Conservation (phyloP, 1,140 invertebrate species). For the Drosophila repleta region DNA sequence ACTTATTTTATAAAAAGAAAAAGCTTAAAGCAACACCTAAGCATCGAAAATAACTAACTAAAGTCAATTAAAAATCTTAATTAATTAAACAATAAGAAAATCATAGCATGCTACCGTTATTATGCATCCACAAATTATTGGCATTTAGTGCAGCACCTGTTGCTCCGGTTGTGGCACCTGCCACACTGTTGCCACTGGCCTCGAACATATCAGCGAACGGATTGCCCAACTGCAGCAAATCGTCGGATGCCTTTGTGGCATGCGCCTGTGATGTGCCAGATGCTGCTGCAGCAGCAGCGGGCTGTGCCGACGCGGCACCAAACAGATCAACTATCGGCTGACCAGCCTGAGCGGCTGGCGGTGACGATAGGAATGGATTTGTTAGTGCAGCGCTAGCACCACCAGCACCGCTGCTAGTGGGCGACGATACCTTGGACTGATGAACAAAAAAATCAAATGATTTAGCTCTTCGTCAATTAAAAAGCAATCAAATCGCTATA, state of each 20-base stretch:
- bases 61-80: constrained; percentile 41
- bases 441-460: constrained; percentile 41
- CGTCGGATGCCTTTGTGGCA: constrained; percentile 91
- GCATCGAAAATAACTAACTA: constrained; percentile 53
- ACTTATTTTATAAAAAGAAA: constrained; percentile 29
- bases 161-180: constrained; percentile 81
- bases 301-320: constrained; percentile 86
- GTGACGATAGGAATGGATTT: constrained; percentile 93
- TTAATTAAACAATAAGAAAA: constrained; percentile 68
- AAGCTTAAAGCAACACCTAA: constrained; percentile 35
- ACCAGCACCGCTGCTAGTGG: constrained; percentile 85
- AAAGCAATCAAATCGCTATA: constrained; percentile 1
- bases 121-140: constrained; percentile 88
- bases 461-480: constrained; percentile 53
- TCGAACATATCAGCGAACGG: constrained; percentile 95
- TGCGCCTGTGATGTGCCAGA: constrained; percentile 63
- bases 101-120: constrained; percentile 86
- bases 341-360: constrained; percentile 86
- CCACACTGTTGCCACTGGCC: constrained; percentile 82
- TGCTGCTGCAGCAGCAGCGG: constrained; percentile 76
- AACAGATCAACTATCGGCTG: constrained; percentile 91
- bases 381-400: constrained; percentile 87
- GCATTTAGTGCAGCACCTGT: constrained; percentile 84
- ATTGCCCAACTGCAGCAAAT: constrained; percentile 94
- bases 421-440: constrained; percentile 91